Evolutionary conservation across 2,888 invertebrate species (phyloP), one percentile per base, ranked within the genome.

Genomic region (Palloptera scutellata): DNA sequence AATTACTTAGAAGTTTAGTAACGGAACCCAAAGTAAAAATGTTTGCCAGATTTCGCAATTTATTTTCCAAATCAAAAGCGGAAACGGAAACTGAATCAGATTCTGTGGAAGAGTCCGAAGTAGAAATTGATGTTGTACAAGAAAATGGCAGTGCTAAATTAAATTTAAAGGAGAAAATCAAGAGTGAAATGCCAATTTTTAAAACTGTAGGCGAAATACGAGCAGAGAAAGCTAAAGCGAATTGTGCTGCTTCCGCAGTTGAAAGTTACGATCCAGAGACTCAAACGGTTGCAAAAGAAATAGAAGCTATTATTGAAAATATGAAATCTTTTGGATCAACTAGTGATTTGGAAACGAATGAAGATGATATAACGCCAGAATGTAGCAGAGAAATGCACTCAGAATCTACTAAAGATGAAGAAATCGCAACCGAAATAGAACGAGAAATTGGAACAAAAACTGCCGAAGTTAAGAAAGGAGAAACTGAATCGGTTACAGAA

Each of bases 41-140:
- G 83, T 83, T 83, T 78, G 74, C 84, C 68, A 76, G 81, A 74
- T 81, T 83, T 74, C 81, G 80, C 61, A 80, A 83, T 72, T 74
- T 83, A 62, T 81, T 83, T 78, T 79, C 76, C 64, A 82, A 79
- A 74, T 73, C 74, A n/a, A 81, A 74, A 63, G 30, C 54, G 66
- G 73, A 70, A 43, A 51, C 55, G 65, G 70, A 59, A 63, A 48
- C 30, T 65, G 62, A 53, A 63, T 55, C 52, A 60, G 59, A 62
- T 53, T 12, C 45, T n/a, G 58, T 58, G 43, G 6, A 45, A 19
- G 43, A 54, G 11, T 59, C 55, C n/a, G 58, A 53, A n/a, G 59
- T 48, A 55, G 41, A 68, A 51, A 20, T 42, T 60, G 54, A 8
- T 1, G 19, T 57, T 0, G 55, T 61, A 20, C 48, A 41, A 2